A percentile compares a stretch with the other conserved stretches of the same genome.
Conservation (phyloP, 2,113 vertebrate species). For the Eurystomus gularis region DNA sequence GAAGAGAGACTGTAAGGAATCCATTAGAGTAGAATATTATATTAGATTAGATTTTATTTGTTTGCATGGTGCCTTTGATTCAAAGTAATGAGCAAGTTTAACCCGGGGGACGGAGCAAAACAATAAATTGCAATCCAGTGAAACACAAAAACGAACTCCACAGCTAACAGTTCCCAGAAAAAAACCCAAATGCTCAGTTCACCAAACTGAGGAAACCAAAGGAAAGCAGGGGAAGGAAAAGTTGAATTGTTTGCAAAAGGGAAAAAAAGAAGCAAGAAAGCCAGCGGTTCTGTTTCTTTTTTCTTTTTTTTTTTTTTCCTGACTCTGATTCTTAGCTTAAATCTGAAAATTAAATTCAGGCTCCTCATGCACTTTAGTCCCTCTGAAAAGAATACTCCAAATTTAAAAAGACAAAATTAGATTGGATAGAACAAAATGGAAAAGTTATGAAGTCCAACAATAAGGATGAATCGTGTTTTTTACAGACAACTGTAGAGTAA, state of each 20-base stretch:
- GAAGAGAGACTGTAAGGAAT: slow-evolving; percentile 49
- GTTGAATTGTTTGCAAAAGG: background rate
- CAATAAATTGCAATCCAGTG: slow-evolving; percentile 35
- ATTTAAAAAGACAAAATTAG: background rate
- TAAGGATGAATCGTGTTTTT: background rate
- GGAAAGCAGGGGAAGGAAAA: background rate
- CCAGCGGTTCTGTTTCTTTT: background rate
- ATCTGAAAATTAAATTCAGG: background rate
- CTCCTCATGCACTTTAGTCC: background rate
- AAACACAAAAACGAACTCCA: slow-evolving; percentile 10
- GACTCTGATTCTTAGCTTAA: background rate
- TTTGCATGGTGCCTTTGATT: slow-evolving; percentile 59
- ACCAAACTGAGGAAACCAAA: background rate
- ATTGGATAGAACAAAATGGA: background rate
- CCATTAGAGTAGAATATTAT: slow-evolving; percentile 49
- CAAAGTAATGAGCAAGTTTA: slow-evolving; percentile 51
- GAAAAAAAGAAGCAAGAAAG: background rate
- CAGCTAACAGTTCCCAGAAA: background rate
- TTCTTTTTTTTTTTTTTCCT: background rate
- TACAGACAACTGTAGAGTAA: background rate
- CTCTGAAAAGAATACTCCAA: background rate
- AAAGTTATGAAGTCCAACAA: background rate
- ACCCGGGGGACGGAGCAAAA: slow-evolving; percentile 29
- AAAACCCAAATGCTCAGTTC: background rate
- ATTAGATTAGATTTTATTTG: slow-evolving; percentile 60